phyloP scores from a whole-genome alignment of 2,888 invertebrate genomes.

The Ochlodes sylvanus region DNA sequence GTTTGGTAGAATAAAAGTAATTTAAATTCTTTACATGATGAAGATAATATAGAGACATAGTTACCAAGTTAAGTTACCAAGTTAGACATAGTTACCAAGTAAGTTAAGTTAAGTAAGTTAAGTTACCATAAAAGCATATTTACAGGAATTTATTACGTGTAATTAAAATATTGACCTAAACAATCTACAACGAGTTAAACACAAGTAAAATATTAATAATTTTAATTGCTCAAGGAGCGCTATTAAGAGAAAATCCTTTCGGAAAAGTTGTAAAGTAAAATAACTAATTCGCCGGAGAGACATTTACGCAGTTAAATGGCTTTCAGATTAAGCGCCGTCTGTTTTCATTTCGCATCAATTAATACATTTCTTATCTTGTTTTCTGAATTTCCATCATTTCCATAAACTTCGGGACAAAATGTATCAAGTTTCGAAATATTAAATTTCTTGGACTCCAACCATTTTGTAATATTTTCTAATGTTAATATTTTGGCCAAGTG shows the following conservation, averaged over 20 bases:
- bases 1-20: no score
- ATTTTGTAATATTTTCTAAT: not conserved
- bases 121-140: no score
- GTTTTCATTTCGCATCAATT: constrained; percentile 71
- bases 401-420: constrained; percentile 6
- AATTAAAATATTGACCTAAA: not conserved
- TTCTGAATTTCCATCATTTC: constrained; percentile 9
- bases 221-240: not conserved
- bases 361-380: constrained; percentile 47
- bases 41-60: no score
- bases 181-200: not conserved
- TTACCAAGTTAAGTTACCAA: no score
- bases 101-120: no score
- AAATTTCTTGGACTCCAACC: constrained; percentile 1
- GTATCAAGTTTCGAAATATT: constrained; percentile 4
- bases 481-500: not conserved
- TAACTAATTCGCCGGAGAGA: constrained; percentile 58
- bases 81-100: no score
- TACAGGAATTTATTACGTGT: no score
- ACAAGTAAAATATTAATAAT: not conserved
- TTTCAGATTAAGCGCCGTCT: constrained; percentile 61
- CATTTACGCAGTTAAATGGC: constrained; percentile 56
- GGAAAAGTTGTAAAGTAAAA: constrained; percentile 54
- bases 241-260: constrained; percentile 35
- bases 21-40: no score